phyloP scores from a whole-genome alignment of 2,113 vertebrate genomes.

The Burhinus bistriatus region DNA sequence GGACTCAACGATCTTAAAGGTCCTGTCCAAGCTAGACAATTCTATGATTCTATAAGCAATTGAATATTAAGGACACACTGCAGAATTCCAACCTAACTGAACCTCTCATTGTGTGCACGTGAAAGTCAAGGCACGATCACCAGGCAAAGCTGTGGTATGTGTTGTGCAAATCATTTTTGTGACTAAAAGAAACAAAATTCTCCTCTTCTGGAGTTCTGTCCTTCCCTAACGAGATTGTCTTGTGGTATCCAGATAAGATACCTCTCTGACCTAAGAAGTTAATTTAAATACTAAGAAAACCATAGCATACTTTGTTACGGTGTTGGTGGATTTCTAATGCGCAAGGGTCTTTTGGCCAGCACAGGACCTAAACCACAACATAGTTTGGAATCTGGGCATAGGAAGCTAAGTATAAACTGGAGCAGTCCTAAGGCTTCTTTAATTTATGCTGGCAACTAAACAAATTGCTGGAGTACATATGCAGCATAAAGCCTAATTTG shows the following conservation, averaged over 20 bases:
- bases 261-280: not conserved
- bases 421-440: not conserved
- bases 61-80: slow-evolving; percentile 53
- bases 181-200: not conserved
- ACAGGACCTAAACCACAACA: not conserved
- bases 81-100: not conserved
- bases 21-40: too few relatives aligned
- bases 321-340: not conserved
- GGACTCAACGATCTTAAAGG: too few relatives aligned
- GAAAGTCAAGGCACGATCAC: not conserved
- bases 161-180: not conserved
- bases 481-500: not conserved
- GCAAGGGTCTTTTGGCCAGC: not conserved
- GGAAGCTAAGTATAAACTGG: not conserved
- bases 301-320: not conserved
- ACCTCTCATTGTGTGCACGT: not conserved
- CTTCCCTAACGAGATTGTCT: not conserved
- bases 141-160: not conserved
- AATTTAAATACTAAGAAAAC: not conserved
- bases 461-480: not conserved
- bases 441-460: not conserved
- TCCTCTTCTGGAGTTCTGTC: not conserved
- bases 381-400: not conserved
- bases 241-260: not conserved
- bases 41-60: not conserved